phyloP scores from a whole-genome alignment of 2,113 vertebrate genomes.

The Calyptommatus sinebrachiatus region DNA sequence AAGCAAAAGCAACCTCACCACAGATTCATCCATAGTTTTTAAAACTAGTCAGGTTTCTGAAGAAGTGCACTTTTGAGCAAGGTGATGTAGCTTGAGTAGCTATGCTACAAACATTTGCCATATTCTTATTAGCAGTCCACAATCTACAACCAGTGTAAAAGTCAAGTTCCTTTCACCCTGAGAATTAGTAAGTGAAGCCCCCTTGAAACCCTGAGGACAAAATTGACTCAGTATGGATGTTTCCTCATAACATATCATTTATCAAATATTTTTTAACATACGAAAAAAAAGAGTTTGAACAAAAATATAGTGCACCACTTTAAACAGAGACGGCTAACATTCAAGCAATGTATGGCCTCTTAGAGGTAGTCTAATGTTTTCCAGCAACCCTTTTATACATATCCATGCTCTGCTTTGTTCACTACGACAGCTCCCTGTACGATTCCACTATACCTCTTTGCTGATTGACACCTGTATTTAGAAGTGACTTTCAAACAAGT shows the following conservation, averaged over 20 bases:
- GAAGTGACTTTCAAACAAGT: no score
- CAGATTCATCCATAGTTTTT: background rate
- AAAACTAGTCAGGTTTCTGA: no score
- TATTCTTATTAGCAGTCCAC: background rate
- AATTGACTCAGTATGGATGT: background rate
- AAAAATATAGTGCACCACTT: background rate
- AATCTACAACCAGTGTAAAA: background rate
- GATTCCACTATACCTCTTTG: no score
- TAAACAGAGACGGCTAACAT: background rate
- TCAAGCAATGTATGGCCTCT: no score
- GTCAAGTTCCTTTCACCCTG: background rate
- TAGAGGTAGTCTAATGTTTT: background rate
- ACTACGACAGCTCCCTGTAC: no score
- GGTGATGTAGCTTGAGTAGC: no score
- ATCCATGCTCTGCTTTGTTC: no score
- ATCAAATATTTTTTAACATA: background rate
- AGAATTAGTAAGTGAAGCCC: background rate
- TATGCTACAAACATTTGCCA: background rate
- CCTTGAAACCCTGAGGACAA: background rate
- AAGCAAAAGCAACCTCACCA: background rate
- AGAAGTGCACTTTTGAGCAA: no score
- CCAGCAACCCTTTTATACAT: background rate
- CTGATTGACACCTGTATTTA: no score
- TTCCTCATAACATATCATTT: background rate
- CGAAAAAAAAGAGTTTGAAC: background rate